Base-by-base conservation (phyloP, 2,888 invertebrate species). In the Tipula unca region DNA sequence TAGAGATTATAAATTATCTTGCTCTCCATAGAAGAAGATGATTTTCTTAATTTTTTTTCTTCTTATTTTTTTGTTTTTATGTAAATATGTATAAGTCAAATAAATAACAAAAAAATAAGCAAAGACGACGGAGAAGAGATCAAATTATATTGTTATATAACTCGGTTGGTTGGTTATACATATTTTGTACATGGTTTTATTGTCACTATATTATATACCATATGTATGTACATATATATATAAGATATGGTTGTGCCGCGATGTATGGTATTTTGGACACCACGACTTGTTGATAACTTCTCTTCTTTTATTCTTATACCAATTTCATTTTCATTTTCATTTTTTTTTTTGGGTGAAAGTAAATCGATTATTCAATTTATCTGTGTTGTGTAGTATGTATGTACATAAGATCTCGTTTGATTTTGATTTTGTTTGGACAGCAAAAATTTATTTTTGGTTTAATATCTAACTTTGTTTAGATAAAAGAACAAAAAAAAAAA, bases 371-470 rank as follows among this genome's bases (percentile, higher is more conserved):
- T 69, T 69, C 25, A 69, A 69, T 69, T 10, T 10, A 39, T 39
- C 39, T 39, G 10, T 39, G 10, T 1, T n/a, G n/a, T n/a, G n/a
- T n/a, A n/a, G 36, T 39, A 1, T 39, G 10, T 39, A 39, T 10
- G 10, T 32, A 32, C 3, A 3, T 69, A 69, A 69, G 69, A 69
- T 69, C 69, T 25, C 69, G 69, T 69, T 69, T 69, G 69, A 69
- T 69, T 69, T 69, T 69, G 69, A 69, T 69, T 69, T 69, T 69
- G 69, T 69, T 69, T 69, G 69, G 69, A 25, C 69, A 69, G 69
- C 69, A 69, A 69, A 17, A 25, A 25, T 25, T 25, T 25, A 25
- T 25, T 69, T 69, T 69, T 25, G 69, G 69, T 54, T 1, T 35
- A 35, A 10, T n/a, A 17, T 54, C 17, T 17, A 17, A 17, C 69